Percentiles rank a stretch among this genome's conserved stretches.
Conservation (phyloP, 2,113 vertebrate species). For the Pseudois nayaur region DNA sequence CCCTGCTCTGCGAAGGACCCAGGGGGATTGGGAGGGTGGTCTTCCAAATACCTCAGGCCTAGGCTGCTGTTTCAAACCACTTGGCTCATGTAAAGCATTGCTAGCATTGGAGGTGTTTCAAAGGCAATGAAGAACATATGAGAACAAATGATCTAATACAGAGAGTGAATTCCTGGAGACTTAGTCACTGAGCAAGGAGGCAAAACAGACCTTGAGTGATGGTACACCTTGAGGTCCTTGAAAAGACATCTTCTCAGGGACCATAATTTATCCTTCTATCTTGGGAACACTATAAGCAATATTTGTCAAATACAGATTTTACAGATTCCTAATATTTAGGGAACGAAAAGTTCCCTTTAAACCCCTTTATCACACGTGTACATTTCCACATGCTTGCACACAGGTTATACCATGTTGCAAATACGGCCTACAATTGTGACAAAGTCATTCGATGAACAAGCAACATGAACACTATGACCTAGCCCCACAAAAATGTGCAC, state of each 20-base stretch:
- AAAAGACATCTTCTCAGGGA: not conserved
- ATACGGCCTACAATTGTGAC: not conserved
- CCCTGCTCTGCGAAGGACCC: not conserved
- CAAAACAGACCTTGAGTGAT: not conserved
- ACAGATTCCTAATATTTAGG: not conserved
- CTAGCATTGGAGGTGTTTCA: slow-evolving; percentile 23
- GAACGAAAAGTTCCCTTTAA: not conserved
- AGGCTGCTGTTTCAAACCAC: not conserved
- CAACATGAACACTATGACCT: not conserved
- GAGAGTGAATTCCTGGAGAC: not conserved
- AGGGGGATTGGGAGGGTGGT: not conserved
- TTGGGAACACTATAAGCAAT: not conserved
- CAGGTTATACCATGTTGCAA: not conserved
- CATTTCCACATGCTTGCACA: not conserved
- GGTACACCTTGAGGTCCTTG: not conserved
- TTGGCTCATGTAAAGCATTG: not conserved
- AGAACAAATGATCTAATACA: not conserved
- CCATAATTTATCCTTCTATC: not conserved
- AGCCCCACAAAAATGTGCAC: not conserved
- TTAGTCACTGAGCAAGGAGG: not conserved
- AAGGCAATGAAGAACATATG: not conserved
- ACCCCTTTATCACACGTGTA: not conserved
- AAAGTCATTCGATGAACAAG: not conserved
- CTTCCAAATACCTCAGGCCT: not conserved
- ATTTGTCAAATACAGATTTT: not conserved